These are phyloP conservation scores for Caenorhabditis auriculariae DNA, from an alignment of 2,888 invertebrate species.

Conservation along the genomic window DNA sequence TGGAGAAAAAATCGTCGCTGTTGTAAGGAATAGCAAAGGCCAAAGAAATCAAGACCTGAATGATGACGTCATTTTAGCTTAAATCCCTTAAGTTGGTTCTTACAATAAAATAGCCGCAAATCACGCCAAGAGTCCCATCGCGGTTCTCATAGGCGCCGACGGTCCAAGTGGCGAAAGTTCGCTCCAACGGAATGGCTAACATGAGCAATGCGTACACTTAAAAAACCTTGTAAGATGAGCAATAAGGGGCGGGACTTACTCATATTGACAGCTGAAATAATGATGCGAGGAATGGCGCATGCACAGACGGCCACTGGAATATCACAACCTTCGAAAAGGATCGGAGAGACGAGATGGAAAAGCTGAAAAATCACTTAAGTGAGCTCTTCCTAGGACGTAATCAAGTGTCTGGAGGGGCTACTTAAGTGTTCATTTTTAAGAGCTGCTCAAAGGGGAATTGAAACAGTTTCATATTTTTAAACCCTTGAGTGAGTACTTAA, in stretches of 20 bases:
- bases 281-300: slow-evolving; percentile 10
- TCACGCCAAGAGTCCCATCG: slow-evolving; percentile 4
- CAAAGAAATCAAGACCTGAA: slow-evolving; percentile 6
- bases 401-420: too few relatives aligned
- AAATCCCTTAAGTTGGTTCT: neutral
- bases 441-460: too few relatives aligned
- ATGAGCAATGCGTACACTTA: slow-evolving; percentile 10
- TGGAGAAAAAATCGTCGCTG: slow-evolving; percentile 1
- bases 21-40: slow-evolving; percentile 7
- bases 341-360: slow-evolving; percentile 8
- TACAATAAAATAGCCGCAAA: slow-evolving; percentile 3
- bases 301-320: slow-evolving; percentile 6
- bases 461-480: too few relatives aligned
- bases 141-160: slow-evolving; percentile 18
- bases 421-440: too few relatives aligned
- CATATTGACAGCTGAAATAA: slow-evolving; percentile 3
- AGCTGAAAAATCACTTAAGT: too few relatives aligned
- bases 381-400: too few relatives aligned
- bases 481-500: too few relatives aligned
- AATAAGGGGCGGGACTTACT: slow-evolving; percentile 1
- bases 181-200: slow-evolving; percentile 10
- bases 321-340: slow-evolving; percentile 14
- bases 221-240: neutral
- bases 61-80: neutral
- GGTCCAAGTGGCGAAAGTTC: slow-evolving; percentile 12